Evolutionary conservation across 2,888 invertebrate genomes (phyloP).

Genomic region (Enchytraeus crypticus): DNA sequence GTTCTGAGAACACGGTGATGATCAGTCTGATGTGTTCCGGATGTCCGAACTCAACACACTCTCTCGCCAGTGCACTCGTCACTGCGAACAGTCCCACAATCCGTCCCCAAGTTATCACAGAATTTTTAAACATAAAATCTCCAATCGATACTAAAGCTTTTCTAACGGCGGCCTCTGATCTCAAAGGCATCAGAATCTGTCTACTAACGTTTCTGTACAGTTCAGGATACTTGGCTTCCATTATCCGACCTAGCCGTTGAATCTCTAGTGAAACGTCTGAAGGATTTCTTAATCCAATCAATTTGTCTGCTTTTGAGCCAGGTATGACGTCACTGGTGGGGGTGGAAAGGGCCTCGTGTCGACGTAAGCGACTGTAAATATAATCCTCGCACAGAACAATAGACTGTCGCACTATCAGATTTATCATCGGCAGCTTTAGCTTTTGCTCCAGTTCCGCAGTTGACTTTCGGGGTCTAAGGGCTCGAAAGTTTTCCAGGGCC

Average conservation of each 20-base stretch:
- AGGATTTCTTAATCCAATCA: neutral
- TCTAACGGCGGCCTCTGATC: constrained; percentile 7
- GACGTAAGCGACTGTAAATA: constrained; percentile 16
- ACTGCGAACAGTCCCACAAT: constrained; percentile 49
- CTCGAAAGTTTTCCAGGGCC: neutral
- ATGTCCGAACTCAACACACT: constrained; percentile 48
- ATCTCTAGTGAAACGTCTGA: constrained; percentile 18
- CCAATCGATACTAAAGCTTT: constrained; percentile 10
- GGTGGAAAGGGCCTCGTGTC: neutral
- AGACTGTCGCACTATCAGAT: constrained; percentile 14
- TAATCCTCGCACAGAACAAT: constrained; percentile 20
- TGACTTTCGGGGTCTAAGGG: constrained; percentile 60
- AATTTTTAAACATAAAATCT: constrained; percentile 51
- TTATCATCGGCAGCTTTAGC: constrained; percentile 2
- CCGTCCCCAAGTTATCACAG: constrained; percentile 49
- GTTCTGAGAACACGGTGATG: constrained; percentile 67
- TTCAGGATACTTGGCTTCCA: constrained; percentile 39
- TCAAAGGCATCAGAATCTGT: constrained; percentile 38
- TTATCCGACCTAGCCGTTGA: constrained; percentile 41
- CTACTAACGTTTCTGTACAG: constrained; percentile 43
- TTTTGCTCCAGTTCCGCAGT: neutral
- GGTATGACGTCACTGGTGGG: neutral
- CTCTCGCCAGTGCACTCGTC: constrained; percentile 44
- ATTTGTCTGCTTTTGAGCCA: neutral
- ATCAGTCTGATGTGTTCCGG: constrained; percentile 63